Evolutionary conservation across 2,888 invertebrate species (phyloP), one percentile per base, ranked within the genome.

Genomic region (Petrolisthes cinctipes): DNA sequence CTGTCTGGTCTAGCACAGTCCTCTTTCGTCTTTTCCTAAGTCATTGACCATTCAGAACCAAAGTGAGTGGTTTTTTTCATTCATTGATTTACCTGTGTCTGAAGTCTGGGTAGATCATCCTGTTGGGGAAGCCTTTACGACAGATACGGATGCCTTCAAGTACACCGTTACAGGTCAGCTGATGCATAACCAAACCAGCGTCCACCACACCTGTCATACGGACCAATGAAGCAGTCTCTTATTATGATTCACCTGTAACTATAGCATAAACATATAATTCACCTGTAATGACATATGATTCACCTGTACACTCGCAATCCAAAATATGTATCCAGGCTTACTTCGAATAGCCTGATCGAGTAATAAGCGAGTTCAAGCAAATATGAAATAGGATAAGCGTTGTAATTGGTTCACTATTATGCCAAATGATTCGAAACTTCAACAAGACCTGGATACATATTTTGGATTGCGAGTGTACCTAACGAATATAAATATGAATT

Each of bases 141-240:
- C 94, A 94, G 91, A 94, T 94, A 92, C 94, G 94, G 92, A 94
- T 94, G 91, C 94, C 94, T 81, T 91, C 91, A 86, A 91, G 91
- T 91, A 94, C 94, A 93, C 94, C 94, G 92, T 94, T 94, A 92
- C 94, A 94, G 82, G 94, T 94, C 89, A 94, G 93, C 92, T 94
- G 94, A 92, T 94, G 94, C 92, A 95, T 92, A 80, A 95, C 94
- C 86, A 94, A 92, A 68, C 92, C 92, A 78, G 94, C 93, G 91
- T 95, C 95, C 92, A 95, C 93, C 80, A 94, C 92, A 92, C 94
- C 94, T 88, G 71, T 17, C 37, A 37, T 2, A 37, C 37, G 37
- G 37, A 37, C 37, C 37, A 37, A 2, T 37, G 37, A 37, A 37
- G 37, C 37, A 37, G 37, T 37, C 37, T 37, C 0, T 37, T 37